Evolutionary conservation across 2,113 vertebrate species (phyloP).

Genomic region (Pholis gunnellus): DNA sequence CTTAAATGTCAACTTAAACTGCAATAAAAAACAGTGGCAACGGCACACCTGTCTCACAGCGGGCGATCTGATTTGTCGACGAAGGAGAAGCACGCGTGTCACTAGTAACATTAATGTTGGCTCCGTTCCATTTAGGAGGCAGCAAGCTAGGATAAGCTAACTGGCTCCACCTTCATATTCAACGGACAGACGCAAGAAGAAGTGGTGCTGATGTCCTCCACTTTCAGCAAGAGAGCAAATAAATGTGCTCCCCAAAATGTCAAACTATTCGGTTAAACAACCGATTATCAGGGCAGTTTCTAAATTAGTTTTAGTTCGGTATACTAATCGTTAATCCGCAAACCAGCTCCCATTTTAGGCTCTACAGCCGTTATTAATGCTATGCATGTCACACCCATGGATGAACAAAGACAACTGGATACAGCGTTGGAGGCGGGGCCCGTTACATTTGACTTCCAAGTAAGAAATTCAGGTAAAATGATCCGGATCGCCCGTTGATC

Average conservation of each 20-base stretch:
- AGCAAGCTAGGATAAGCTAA: neutral
- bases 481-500: too few species aligned
- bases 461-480: neutral
- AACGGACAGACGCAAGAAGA: neutral
- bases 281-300: neutral
- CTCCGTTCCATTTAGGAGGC: conserved; percentile 21
- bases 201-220: neutral
- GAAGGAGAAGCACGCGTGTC: conserved; percentile 15
- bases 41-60: neutral
- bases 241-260: neutral
- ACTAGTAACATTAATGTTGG: conserved; percentile 11
- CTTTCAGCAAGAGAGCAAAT: neutral
- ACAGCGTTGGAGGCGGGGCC: neutral
- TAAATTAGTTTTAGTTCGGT: neutral
- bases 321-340: neutral
- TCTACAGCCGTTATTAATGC: neutral
- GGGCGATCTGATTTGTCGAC: conserved; percentile 1
- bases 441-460: neutral
- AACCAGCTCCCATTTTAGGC: neutral
- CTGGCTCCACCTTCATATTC: neutral
- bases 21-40: neutral
- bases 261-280: neutral
- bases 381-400: neutral
- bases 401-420: neutral
- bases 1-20: conserved; percentile 31